These are phyloP conservation scores for Epistrophella euchroma DNA, from an alignment of 2,888 invertebrate genomes.

Conservation along the genomic window DNA sequence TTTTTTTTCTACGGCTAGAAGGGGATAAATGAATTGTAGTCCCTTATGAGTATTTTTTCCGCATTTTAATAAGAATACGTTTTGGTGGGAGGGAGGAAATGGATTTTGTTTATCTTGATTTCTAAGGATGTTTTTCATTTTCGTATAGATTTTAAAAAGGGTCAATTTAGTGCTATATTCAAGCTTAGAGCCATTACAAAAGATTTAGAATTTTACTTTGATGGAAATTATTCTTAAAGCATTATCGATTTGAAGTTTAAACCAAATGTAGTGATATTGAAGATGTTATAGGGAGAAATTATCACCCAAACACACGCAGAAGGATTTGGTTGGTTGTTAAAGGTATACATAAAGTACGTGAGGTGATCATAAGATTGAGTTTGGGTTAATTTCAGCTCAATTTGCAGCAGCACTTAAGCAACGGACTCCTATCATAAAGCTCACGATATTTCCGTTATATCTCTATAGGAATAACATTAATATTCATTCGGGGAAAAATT, in stretches of 20 bases:
- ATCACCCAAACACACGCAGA: not conserved
- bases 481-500: too few relatives aligned
- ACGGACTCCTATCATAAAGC: too few relatives aligned
- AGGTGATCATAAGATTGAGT: too few relatives aligned
- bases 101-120: constrained; percentile 54
- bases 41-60: constrained; percentile 23
- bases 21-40: constrained; percentile 44
- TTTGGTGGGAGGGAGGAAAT: constrained; percentile 18
- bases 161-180: constrained; percentile 19
- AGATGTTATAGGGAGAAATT: not conserved
- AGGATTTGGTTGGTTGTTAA: too few relatives aligned
- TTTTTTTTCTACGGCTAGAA: not conserved
- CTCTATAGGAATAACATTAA: too few relatives aligned
- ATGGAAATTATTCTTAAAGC: not conserved
- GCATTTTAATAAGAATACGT: constrained; percentile 13
- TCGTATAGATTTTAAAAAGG: constrained; percentile 37
- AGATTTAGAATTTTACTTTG: not conserved
- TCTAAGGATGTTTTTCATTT: constrained; percentile 15
- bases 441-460: too few relatives aligned
- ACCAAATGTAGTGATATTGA: not conserved
- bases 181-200: constrained; percentile 3
- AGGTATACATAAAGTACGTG: too few relatives aligned
- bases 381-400: too few relatives aligned
- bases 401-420: too few relatives aligned
- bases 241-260: not conserved